phyloP scores from a whole-genome alignment of 2,113 vertebrate genomes.

The Fukomys damarensis region DNA sequence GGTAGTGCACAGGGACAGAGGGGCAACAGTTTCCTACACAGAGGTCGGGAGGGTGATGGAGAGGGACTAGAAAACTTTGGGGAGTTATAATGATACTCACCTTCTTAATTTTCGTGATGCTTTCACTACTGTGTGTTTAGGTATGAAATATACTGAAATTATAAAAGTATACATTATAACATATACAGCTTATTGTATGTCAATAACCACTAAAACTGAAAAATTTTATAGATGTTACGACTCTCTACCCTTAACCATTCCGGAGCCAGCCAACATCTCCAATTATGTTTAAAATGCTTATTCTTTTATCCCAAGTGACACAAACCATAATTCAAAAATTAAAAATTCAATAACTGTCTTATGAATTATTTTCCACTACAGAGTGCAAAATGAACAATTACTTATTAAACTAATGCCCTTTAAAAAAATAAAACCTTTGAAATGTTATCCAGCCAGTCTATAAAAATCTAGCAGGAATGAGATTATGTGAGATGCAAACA shows the following conservation, averaged over 20 bases:
- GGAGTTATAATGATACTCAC: background rate
- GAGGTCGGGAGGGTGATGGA: background rate
- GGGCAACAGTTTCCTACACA: background rate
- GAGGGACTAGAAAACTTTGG: background rate
- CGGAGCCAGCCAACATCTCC: background rate
- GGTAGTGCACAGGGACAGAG: background rate
- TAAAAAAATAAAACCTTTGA: background rate
- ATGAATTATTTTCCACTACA: conserved; percentile 64
- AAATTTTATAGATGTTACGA: background rate
- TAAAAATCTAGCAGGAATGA: conserved; percentile 46
- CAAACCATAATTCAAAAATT: conserved; percentile 39
- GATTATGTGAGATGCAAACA: background rate
- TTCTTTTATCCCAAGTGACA: conserved; percentile 29
- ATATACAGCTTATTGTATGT: background rate
- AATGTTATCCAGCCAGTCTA: background rate
- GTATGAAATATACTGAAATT: background rate
- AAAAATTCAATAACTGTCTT: conserved; percentile 50
- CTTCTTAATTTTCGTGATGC: background rate
- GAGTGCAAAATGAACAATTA: conserved; percentile 44
- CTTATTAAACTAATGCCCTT: conserved; percentile 56
- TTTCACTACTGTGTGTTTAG: background rate
- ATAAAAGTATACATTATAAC: background rate
- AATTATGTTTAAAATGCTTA: conserved; percentile 40
- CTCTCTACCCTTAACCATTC: background rate
- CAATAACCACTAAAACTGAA: conserved; percentile 19